These are phyloP conservation scores for Papilio protenor DNA, from an alignment of 2,888 invertebrate genomes.

Conservation along the genomic window DNA sequence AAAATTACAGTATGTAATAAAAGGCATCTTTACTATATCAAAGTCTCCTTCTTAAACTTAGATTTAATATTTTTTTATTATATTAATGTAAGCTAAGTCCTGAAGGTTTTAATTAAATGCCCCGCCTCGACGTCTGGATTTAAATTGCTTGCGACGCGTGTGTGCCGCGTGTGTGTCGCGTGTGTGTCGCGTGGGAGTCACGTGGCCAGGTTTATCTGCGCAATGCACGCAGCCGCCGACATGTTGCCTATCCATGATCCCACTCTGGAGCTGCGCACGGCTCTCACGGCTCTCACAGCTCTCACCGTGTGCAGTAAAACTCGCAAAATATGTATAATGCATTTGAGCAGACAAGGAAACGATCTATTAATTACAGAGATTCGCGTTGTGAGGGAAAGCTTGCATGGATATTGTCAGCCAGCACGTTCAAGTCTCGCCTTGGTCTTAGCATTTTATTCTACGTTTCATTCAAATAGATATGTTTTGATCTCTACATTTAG, in stretches of 20 bases:
- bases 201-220: neutral
- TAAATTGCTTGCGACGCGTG: neutral
- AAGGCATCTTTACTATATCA: neutral
- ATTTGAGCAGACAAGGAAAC: neutral
- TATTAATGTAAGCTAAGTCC: neutral
- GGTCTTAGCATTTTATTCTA: neutral
- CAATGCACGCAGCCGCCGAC: neutral
- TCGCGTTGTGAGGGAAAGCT: neutral
- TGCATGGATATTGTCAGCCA: neutral
- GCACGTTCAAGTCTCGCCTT: neutral
- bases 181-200: neutral
- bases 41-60: neutral
- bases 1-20: too few species aligned
- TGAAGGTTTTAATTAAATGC: neutral
- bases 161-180: neutral
- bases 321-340: neutral
- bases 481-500: too few species aligned
- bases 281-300: neutral
- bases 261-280: neutral
- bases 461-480: neutral
- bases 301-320: neutral
- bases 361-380: neutral
- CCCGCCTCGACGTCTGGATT: neutral
- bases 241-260: neutral
- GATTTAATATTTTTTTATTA: neutral